These are phyloP conservation scores for Xiphophorus maculatus DNA, from an alignment of 2,113 vertebrate species.

Conservation along the genomic window DNA sequence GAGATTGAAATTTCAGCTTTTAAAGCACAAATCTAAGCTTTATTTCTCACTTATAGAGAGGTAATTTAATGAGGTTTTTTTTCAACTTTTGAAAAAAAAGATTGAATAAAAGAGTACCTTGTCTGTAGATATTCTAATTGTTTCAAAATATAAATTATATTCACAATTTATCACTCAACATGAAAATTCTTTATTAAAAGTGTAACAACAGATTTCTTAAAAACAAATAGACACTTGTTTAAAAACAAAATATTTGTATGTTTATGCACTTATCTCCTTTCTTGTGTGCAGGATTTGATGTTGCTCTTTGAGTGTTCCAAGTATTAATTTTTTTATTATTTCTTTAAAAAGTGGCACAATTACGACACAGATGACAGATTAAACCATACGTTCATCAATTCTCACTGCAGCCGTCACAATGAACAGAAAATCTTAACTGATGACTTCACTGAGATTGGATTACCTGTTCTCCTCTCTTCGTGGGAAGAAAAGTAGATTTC, in stretches of 20 bases:
- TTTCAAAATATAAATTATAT: background rate
- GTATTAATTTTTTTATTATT: constrained; percentile 22
- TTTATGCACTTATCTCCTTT: constrained; percentile 10
- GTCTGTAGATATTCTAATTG: too few species aligned
- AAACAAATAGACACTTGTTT: background rate
- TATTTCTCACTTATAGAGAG: background rate
- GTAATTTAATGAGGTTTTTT: background rate
- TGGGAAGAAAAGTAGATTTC: constrained; percentile 54
- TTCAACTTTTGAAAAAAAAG: too few species aligned
- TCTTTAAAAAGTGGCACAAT: constrained; percentile 28
- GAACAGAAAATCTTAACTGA: constrained; percentile 53
- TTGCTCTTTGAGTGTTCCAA: constrained; percentile 30
- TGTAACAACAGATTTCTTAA: background rate
- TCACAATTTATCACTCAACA: background rate
- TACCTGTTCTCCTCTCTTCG: constrained; percentile 48
- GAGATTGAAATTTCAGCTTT: constrained; percentile 25
- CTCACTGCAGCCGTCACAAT: constrained; percentile 63
- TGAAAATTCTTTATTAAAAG: background rate
- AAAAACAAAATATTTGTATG: background rate
- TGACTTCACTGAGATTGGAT: constrained; percentile 75
- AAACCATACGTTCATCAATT: constrained; percentile 47
- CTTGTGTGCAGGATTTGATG: constrained; percentile 33
- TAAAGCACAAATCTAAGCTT: background rate
- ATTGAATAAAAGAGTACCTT: too few species aligned
- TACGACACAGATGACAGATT: constrained; percentile 61